Evolutionary conservation across 1,140 invertebrate species (phyloP).

Genomic region (Anastatus disparis): DNA sequence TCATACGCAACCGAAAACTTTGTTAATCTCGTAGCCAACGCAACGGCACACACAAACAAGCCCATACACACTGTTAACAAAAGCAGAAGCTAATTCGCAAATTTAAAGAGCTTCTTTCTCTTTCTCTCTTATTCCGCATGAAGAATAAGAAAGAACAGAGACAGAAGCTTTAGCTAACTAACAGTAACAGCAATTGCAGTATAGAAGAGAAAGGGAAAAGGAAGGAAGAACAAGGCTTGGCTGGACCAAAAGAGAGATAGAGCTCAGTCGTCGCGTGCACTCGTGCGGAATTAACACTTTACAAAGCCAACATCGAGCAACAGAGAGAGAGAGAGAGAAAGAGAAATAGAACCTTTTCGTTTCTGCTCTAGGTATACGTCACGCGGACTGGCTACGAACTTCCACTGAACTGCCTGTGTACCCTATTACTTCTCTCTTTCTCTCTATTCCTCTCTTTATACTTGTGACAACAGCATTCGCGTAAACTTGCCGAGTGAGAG

Average conservation of each 20-base stretch:
- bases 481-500: too few species aligned
- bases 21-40: too few species aligned
- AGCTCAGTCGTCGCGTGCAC: constrained; percentile 29
- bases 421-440: neutral
- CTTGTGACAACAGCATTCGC: neutral
- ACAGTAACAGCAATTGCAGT: neutral
- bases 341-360: neutral
- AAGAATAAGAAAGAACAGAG: constrained; percentile 8
- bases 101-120: constrained; percentile 15
- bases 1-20: too few species aligned
- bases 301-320: constrained; percentile 35
- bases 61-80: neutral
- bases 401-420: neutral
- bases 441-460: neutral
- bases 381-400: too few species aligned
- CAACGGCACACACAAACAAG: neutral
- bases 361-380: too few species aligned
- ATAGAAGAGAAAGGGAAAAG: neutral
- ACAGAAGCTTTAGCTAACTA: neutral
- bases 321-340: constrained; percentile 8
- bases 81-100: constrained; percentile 10
- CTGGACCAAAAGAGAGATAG: neutral
- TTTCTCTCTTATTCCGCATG: neutral
- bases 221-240: neutral
- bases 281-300: constrained; percentile 41